Percentiles rank a stretch among this genome's conserved stretches.
Conservation (phyloP, 2,888 invertebrate genomes). For the Drosophila ustulata region DNA sequence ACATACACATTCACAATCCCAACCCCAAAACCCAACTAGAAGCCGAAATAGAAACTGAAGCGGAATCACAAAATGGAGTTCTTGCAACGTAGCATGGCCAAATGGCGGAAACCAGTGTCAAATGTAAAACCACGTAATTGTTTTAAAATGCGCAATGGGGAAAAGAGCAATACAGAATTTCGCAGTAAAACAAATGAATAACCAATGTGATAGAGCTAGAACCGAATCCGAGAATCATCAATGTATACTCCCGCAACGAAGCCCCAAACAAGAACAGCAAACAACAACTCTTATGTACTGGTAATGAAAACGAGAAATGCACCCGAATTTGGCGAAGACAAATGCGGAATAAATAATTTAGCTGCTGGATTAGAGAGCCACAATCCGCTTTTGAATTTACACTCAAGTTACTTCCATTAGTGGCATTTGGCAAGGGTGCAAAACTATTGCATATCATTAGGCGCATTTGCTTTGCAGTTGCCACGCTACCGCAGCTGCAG, state of each 20-base stretch:
- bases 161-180: slow-evolving; percentile 19
- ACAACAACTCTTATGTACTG: background rate
- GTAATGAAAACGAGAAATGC: slow-evolving; percentile 15
- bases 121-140: slow-evolving; percentile 77
- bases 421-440: slow-evolving; percentile 48
- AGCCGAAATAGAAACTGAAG: slow-evolving; percentile 12
- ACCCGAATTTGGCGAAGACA: slow-evolving; percentile 60
- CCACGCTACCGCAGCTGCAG: slow-evolving; percentile 17
- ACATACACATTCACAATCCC: background rate
- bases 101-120: slow-evolving; percentile 57
- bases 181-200: slow-evolving; percentile 70
- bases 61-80: slow-evolving; percentile 32
- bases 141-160: slow-evolving; percentile 70
- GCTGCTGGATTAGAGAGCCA: slow-evolving; percentile 73
- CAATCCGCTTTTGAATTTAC: slow-evolving; percentile 80
- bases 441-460: slow-evolving; percentile 79
- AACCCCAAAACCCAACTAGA: slow-evolving; percentile 1
- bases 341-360: slow-evolving; percentile 76
- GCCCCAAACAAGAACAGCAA: slow-evolving; percentile 9
- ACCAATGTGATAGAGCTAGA: slow-evolving; percentile 30
- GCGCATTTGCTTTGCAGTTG: slow-evolving; percentile 17
- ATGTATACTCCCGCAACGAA: slow-evolving; percentile 23
- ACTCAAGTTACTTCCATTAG: slow-evolving; percentile 79
- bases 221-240: slow-evolving; percentile 24
- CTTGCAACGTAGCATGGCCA: slow-evolving; percentile 14